Evolutionary conservation across 2,797 vertebrate species (phyloP).

Genomic region (Apogon hyalosoma): DNA sequence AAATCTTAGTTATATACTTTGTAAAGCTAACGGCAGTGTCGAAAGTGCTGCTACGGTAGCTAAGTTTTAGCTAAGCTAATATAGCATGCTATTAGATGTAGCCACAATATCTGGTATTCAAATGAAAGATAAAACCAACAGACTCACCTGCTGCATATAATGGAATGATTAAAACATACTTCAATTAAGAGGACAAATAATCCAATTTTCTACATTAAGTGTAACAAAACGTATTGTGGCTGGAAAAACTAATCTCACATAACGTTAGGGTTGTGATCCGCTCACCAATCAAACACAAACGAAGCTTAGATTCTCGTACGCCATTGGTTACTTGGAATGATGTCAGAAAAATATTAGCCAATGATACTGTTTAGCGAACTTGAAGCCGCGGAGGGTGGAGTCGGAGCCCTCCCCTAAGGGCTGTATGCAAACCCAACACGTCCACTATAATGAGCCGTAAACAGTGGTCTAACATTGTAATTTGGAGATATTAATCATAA

Average conservation of each 20-base stretch:
- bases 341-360: conserved; percentile 47
- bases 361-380: conserved; percentile 22
- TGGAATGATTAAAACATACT: conserved; percentile 28
- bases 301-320: not conserved
- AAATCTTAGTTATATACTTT: not conserved
- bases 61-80: conserved; percentile 63
- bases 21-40: not conserved
- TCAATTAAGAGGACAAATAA: not conserved
- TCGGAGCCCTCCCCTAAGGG: not conserved
- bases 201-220: not conserved
- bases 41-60: not conserved
- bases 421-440: not conserved
- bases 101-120: not conserved
- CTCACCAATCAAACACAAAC: conserved; percentile 74
- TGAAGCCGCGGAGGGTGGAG: conserved; percentile 6
- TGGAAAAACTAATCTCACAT: conserved; percentile 54
- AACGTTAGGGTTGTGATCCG: conserved; percentile 18
- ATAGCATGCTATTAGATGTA: conserved; percentile 1
- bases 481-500: no score
- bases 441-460: not conserved
- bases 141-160: conserved; percentile 54
- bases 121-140: not conserved
- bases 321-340: conserved; percentile 62
- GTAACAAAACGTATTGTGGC: conserved; percentile 5
- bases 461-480: not conserved